Evolutionary conservation across 2,113 vertebrate species (phyloP).

Genomic region (Panthera tigris): DNA sequence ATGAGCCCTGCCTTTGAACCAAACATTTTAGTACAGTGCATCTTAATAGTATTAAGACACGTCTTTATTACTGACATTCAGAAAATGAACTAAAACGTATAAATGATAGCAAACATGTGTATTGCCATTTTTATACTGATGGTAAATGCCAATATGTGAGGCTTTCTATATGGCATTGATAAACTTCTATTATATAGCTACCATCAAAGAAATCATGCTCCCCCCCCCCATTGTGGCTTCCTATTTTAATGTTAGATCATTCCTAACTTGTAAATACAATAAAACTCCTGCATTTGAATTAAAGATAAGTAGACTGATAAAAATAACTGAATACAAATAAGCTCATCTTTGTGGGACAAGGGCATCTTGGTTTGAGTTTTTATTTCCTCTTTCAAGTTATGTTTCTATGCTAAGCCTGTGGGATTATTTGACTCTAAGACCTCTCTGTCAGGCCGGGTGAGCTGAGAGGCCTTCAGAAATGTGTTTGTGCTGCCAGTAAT

Average conservation of each 20-base stretch:
- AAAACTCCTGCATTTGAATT: neutral
- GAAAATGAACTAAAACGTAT: neutral
- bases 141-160: neutral
- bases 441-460: neutral
- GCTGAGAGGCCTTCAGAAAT: neutral
- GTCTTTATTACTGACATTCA: neutral
- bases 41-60: neutral
- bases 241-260: neutral
- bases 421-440: constrained; percentile 7
- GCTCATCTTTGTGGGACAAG: neutral
- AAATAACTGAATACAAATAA: neutral
- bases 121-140: neutral
- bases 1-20: neutral
- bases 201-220: neutral
- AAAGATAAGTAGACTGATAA: neutral
- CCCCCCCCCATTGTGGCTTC: neutral
- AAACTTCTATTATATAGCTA: neutral
- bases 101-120: neutral
- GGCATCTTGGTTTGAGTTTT: neutral
- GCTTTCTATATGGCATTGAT: neutral
- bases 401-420: constrained; percentile 19
- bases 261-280: neutral
- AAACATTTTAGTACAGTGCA: neutral
- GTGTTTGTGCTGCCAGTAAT: constrained; percentile 28
- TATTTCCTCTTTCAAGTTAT: neutral